These are phyloP conservation scores for Pardosa pseudoannulata DNA, from an alignment of 2,888 invertebrate species.

Conservation along the genomic window DNA sequence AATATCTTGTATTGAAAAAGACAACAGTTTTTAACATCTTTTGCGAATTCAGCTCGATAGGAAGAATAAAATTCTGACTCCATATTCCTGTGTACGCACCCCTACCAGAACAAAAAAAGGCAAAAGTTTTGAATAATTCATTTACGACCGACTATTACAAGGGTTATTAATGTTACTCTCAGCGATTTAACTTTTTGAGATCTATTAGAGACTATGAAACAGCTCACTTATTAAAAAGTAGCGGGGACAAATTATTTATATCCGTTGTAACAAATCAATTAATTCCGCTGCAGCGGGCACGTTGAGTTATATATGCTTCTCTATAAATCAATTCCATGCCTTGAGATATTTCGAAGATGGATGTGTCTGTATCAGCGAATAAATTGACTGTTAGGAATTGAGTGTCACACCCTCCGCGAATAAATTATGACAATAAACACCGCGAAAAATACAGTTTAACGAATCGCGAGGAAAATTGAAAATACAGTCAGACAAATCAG, in stretches of 20 bases:
- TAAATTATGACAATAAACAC: conserved; percentile 6
- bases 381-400: neutral
- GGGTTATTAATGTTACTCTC: neutral
- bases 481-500: too few species aligned
- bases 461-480: neutral
- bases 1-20: too few species aligned
- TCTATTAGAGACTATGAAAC: neutral
- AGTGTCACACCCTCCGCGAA: neutral
- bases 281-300: neutral
- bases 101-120: too few species aligned
- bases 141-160: neutral
- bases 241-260: neutral
- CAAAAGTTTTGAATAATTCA: too few species aligned
- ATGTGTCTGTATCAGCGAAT: neutral
- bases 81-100: too few species aligned
- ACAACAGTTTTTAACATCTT: too few species aligned
- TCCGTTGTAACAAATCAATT: neutral
- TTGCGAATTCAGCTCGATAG: too few species aligned
- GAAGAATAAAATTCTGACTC: too few species aligned
- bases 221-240: neutral
- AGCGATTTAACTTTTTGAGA: neutral
- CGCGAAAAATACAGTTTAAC: neutral
- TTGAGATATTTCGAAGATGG: neutral
- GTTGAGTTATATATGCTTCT: neutral
- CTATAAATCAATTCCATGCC: neutral